Base-by-base conservation (phyloP, 1,140 invertebrate species). In the Micrasema minimum region DNA sequence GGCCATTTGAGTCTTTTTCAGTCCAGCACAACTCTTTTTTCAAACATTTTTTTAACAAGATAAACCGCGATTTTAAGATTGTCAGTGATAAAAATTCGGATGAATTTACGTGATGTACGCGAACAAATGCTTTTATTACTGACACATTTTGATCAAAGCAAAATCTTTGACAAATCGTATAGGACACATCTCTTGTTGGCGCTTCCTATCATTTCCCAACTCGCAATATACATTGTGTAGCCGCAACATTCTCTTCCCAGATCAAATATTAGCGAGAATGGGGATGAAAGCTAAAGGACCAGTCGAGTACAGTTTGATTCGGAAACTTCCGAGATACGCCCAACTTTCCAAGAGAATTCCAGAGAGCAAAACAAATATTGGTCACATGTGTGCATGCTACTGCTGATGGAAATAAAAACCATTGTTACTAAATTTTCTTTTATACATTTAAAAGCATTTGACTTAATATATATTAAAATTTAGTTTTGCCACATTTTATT, bases 191-290 rank as follows among this genome's bases (percentile, higher is more conserved):
- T n/a, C n/a, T n/a, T n/a, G n/a, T n/a, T n/a, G n/a, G n/a, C n/a
- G n/a, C n/a, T n/a, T n/a, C n/a, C n/a, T n/a, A n/a, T n/a, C n/a
- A n/a, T n/a, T n/a, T n/a, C n/a, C n/a, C n/a, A n/a, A n/a, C n/a
- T n/a, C n/a, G n/a, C n/a, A n/a, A n/a, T n/a, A n/a, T n/a, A n/a
- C n/a, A n/a, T n/a, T n/a, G n/a, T n/a, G n/a, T n/a, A n/a, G n/a
- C n/a, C n/a, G n/a, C n/a, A n/a, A n/a, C n/a, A n/a, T 57, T 57
- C 20, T 45, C 48, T 37, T 18, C 11, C 26, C 31, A 57, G 53
- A 57, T 57, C 53, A 57, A 57, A 57, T 57, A 57, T 57, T 57
- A 57, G 26, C 53, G 20, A 38, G 37, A 51, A 14, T 12, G 31
- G 5, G 20, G 37, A 57, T 57, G 53, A 57, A 57, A 57, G 37